phyloP scores from a whole-genome alignment of 2,888 invertebrate genomes.

The Hemicrepidius hirtus region DNA sequence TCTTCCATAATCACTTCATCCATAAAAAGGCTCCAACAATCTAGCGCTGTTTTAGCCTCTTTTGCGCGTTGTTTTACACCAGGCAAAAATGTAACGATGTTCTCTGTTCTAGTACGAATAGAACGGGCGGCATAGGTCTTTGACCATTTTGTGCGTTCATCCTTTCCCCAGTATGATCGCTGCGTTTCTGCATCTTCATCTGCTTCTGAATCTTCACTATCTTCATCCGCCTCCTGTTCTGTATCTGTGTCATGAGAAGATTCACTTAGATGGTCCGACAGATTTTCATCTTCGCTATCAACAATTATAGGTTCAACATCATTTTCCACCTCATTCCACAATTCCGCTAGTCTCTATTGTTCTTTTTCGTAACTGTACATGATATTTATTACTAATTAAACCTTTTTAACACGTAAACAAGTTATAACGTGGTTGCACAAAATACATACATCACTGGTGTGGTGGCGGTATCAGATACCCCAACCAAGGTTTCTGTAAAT shows the following conservation, averaged over 20 bases:
- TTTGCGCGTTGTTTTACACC: background rate
- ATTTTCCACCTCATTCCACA: background rate
- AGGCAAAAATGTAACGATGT: background rate
- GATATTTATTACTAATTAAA: no score
- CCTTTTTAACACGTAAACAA: no score
- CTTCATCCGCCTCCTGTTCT: background rate
- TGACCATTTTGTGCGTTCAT: background rate
- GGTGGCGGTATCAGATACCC: no score
- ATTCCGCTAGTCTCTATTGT: background rate
- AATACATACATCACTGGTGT: no score
- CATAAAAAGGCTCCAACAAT: background rate
- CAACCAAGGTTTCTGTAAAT: no score
- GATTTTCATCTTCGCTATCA: background rate
- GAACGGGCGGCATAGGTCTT: background rate
- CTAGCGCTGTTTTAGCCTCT: background rate
- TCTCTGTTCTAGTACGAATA: no score
- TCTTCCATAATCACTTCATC: background rate
- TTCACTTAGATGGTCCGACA: background rate
- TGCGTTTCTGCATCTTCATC: no score
- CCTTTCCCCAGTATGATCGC: background rate
- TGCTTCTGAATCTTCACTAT: background rate
- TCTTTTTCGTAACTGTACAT: conserved; percentile 11
- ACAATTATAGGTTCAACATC: background rate
- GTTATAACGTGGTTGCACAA: no score
- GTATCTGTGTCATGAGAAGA: background rate